Evolutionary conservation across 2,797 vertebrate genomes (phyloP), one percentile per base, ranked within the genome.

Genomic region (Morelia viridis): DNA sequence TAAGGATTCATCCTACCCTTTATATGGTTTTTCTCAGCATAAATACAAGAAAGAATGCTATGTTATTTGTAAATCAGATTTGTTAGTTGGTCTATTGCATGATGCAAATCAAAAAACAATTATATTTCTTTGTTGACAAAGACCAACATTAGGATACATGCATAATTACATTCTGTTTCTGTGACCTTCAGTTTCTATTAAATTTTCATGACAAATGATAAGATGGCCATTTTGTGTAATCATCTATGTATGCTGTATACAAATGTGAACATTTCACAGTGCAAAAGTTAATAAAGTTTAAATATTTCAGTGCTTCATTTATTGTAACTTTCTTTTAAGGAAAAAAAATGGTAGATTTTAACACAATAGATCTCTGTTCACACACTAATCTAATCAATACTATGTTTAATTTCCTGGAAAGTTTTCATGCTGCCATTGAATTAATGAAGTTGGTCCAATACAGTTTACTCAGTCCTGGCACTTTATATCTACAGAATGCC

Each of bases 111-210:
- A 61, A 80, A 46, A 15, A 57, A 58, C 53, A 13, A 60, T 92
- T 85, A 35, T 85, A 85, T 85, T 68, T 71, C 57, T 89, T 89
- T 89, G 24, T 89, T 85, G 62, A 85, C 28, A 71, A 85, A 68
- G 13, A 50, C 6, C 53, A 83, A 89, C 41, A 35, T 24, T 64
- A 68, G 60, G 31, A 41, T n/a, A 84, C 13, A 41, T 57, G 50
- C 13, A 24, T 89, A 89, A 85, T 85, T 91, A 46, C 50, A 50
- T 46, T 84, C 35, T 58, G 53, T 62, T 89, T 85, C 76, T 65
- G 15, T 89, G 87, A 64, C 87, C 46, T 89, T 92, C 61, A 61
- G 13, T 68, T 89, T 15, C 31, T 89, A 62, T 50, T 92, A 56
- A 12, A 46, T 89, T 85, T 62, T 35, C 12, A 22, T 4, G 11